These are phyloP conservation scores for Psilopsiagon aurifrons DNA, from an alignment of 2,113 vertebrate species.

Conservation along the genomic window DNA sequence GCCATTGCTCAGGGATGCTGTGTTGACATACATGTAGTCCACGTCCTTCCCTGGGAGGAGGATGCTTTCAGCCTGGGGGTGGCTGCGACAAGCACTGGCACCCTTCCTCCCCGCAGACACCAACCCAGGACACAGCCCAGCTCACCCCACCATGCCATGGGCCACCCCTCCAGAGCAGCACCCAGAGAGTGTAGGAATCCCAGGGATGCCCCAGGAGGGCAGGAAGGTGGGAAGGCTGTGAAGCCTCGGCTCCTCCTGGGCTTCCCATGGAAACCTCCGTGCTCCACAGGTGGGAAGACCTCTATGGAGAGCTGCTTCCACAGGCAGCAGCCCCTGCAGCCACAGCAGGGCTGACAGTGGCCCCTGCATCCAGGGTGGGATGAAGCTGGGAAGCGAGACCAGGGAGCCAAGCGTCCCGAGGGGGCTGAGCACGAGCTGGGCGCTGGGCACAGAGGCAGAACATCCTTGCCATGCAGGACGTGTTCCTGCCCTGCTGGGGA, in stretches of 20 bases:
- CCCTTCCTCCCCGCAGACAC: not conserved
- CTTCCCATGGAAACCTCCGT: conserved; percentile 13
- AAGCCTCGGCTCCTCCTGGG: not conserved
- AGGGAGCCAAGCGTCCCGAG: not conserved
- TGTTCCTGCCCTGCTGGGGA: not conserved
- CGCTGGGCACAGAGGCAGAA: not conserved
- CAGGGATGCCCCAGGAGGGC: not conserved
- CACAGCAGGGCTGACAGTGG: not conserved
- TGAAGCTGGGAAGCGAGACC: not conserved
- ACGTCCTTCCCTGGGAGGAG: conserved; percentile 81
- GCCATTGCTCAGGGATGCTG: conserved; percentile 88
- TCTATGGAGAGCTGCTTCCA: not conserved
- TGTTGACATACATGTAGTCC: conserved; percentile 93
- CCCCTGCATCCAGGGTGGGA: rapidly evolving
- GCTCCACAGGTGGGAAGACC: conserved; percentile 55
- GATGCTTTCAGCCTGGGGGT: not conserved
- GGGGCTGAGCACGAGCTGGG: not conserved
- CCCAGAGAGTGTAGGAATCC: rapidly evolving
- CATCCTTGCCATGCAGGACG: not conserved
- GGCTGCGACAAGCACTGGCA: rapidly evolving
- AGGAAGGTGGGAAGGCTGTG: not conserved
- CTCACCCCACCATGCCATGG: rapidly evolving
- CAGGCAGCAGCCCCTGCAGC: not conserved
- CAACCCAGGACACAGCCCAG: not conserved
- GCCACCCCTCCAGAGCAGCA: rapidly evolving